These are phyloP conservation scores for Eremobia ochroleuca DNA, from an alignment of 2,888 invertebrate genomes.

Conservation along the genomic window DNA sequence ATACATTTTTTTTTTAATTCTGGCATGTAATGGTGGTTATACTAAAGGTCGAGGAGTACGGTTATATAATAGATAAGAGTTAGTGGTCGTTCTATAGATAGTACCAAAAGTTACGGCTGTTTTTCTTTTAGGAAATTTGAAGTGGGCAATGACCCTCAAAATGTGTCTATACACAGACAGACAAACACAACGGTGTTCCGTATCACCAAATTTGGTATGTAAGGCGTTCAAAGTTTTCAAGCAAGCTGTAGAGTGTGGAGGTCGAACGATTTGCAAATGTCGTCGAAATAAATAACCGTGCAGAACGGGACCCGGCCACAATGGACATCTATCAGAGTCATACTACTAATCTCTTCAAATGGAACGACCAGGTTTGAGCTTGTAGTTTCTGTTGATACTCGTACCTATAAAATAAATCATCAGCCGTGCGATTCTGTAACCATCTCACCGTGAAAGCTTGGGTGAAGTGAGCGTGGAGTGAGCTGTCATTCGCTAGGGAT, in stretches of 20 bases:
- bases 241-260: constrained; percentile 7
- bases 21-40: too few species aligned
- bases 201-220: neutral
- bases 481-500: too few species aligned
- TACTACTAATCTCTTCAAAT: constrained; percentile 67
- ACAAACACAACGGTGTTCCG: neutral
- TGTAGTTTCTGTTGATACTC: constrained; percentile 3
- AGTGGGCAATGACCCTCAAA: neutral
- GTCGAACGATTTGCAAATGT: constrained; percentile 47
- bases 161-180: neutral
- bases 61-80: neutral
- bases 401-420: neutral
- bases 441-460: too few species aligned
- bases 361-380: constrained; percentile 26
- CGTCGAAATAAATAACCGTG: constrained; percentile 64
- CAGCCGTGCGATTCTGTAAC: too few species aligned
- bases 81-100: neutral
- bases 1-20: too few species aligned
- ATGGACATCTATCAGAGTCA: constrained; percentile 70
- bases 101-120: neutral
- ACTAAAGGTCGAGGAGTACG: too few species aligned
- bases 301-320: constrained; percentile 60
- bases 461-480: too few species aligned
- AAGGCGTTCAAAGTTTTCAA: constrained; percentile 13
- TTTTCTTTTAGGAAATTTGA: neutral